These are phyloP conservation scores for Stomatorhinus walkeri DNA, from an alignment of 2,797 vertebrate species.

Conservation along the genomic window DNA sequence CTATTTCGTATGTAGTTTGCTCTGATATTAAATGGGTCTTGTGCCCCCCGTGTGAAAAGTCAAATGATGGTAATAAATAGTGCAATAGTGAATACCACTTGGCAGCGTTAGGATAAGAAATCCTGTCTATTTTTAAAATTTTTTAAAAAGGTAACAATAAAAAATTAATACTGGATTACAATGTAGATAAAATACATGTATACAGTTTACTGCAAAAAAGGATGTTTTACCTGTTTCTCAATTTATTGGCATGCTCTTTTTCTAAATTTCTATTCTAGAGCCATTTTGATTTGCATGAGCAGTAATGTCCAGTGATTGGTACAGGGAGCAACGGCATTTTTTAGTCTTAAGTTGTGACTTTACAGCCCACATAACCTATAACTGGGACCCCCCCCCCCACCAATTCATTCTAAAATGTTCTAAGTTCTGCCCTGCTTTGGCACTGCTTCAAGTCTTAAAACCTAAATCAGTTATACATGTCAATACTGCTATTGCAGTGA, in stretches of 20 bases:
- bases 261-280: not conserved
- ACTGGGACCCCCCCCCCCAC: not conserved
- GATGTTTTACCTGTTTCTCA: not conserved
- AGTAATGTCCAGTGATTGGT: not conserved
- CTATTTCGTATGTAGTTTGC: not conserved
- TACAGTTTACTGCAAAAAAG: not conserved
- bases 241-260: not conserved
- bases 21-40: not conserved
- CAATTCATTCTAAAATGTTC: not conserved
- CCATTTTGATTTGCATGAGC: not conserved
- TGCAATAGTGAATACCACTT: not conserved
- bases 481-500: not conserved
- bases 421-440: not conserved
- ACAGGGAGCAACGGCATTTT: not conserved
- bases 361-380: not conserved
- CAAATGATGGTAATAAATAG: not conserved
- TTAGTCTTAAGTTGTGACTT: not conserved
- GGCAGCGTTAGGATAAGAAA: not conserved
- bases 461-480: not conserved
- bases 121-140: not conserved
- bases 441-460: not conserved
- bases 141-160: not conserved
- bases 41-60: not conserved
- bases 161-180: not conserved
- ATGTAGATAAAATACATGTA: not conserved